Base-by-base conservation (phyloP, 1,140 invertebrate species). In the Cotesia glomerata region DNA sequence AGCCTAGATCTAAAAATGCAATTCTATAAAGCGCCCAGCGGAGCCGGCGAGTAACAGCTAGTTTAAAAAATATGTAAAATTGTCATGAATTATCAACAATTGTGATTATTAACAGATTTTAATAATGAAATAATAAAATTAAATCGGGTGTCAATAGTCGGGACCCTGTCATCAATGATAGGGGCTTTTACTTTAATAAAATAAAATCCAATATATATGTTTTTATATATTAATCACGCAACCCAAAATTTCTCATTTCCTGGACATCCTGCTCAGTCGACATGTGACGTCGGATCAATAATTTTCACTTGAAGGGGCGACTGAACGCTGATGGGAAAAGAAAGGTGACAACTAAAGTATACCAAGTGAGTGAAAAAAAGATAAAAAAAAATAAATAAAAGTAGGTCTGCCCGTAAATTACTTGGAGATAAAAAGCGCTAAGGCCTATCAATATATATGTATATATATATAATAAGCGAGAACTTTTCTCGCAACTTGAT, bases 231-330 rank as follows among this genome's bases (percentile, higher is more conserved):
- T 14, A 14, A 11, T 34, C 58, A 32, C 58, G 18, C 16, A 54
- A 54, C 16, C 16, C 18, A 16, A 68, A 68, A 68, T 13, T 58
- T 68, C 18, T 51, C 51, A 54, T 36, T 49, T 52, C 49, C 18
- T 52, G 13, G 16, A 16, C 49, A 18, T 32, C 49, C 65, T 51
- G 52, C 66, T 68, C 51, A 34, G n/a, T 45, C 63, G 14, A 39
- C 72, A 59, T 62, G 54, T 34, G 34, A 63, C 58, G 34, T 39
- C 58, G 51, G 68, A 73, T 75, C 71, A 70, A 73, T 73, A 75
- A 72, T 75, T 75, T 75, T 75, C 74, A 73, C 74, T 69, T 71
- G 72, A 36, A 49, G 56, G 54, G 66, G 59, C 49, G 49, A 51
- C 8, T 16, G 63, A 9, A 62, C 35, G 34, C 26, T 51, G 45